phyloP scores from a whole-genome alignment of 2,888 invertebrate genomes.

The Nemapogon koenigi region DNA sequence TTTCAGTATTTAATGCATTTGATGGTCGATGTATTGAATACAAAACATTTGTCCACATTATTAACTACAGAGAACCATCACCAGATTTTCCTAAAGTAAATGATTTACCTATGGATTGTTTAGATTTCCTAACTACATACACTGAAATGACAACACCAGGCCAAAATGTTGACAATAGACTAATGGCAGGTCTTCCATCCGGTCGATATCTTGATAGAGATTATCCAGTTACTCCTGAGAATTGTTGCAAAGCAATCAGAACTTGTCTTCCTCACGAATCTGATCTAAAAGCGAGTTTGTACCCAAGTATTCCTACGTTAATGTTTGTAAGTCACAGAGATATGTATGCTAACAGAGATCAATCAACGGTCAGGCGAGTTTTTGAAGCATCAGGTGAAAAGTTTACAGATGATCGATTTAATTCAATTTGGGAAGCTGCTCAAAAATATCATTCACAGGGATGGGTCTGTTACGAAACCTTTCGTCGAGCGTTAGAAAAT shows the following conservation, averaged over 20 bases:
- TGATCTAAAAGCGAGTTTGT: constrained; percentile 34
- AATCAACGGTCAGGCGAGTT: constrained; percentile 37
- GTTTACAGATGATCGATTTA: constrained; percentile 52
- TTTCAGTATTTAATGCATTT: constrained; percentile 49
- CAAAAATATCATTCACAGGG: constrained; percentile 51
- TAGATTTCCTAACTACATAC: constrained; percentile 44
- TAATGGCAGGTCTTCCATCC: constrained; percentile 44
- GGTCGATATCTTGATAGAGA: constrained; percentile 46
- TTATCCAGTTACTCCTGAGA: constrained; percentile 35
- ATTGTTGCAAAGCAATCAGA: constrained; percentile 30
- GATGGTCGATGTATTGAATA: constrained; percentile 51
- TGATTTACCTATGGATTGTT: constrained; percentile 33
- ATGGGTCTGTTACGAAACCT: constrained; percentile 63
- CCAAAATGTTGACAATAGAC: constrained; percentile 24
- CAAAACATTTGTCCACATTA: constrained; percentile 47
- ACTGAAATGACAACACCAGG: constrained; percentile 42
- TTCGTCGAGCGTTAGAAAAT: constrained; percentile 31
- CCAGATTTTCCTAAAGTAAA: constrained; percentile 42
- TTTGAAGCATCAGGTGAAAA: constrained; percentile 58
- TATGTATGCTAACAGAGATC: constrained; percentile 41
- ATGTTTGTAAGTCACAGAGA: constrained; percentile 41
- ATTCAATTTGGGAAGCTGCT: constrained; percentile 55
- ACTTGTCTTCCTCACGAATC: constrained; percentile 39
- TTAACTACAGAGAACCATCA: constrained; percentile 46
- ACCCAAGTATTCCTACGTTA: constrained; percentile 36